Evolutionary conservation across 2,797 vertebrate genomes (phyloP), one percentile per base, ranked within the genome.

Genomic region (Pseudocheirus occidentalis): DNA sequence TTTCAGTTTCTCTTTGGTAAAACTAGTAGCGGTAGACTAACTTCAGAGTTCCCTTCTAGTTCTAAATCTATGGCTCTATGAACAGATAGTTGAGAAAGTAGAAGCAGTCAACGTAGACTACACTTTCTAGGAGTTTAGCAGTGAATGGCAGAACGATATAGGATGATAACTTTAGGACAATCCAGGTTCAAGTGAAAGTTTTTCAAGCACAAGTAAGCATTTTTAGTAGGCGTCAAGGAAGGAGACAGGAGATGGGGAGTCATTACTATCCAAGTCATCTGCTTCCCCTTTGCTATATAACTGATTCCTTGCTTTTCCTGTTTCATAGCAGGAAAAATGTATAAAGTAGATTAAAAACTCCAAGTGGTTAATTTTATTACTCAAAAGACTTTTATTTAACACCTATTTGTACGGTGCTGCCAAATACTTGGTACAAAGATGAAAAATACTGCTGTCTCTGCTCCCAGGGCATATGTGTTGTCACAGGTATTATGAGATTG

Each of bases 201-300:
- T 81, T 81, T 46, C 21, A 46, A 81, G 40, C 3, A 46, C 21
- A 40, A 10, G 18, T 81, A 46, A 81, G 21, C 21, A 81, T 81
- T 24, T 81, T 50, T 46, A 87, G 73, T 46, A 87, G n/a, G 18
- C 40, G 50, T 46, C 40, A 87, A 27, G 24, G 40, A 87, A 87
- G 73, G 0, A 24, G n/a, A 73, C 18, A 40, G 18, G 34, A 46
- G 40, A 46, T 46, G 40, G 3, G 40, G 40, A 87, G 24, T 87
- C 21, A 87, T 27, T 46, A 40, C 96, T 97, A 97, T 95, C 94
- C 81, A 57, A 73, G 96, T 95, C 95, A 98, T 95, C 96, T 97
- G 96, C 93, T 95, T 97, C 90, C 95, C 94, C 95, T 96, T 95
- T 94, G 94, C 96, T 97, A 96, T 97, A 96, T 98, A 97, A 94